Evolutionary conservation across 2,797 vertebrate genomes (phyloP), one percentile per base, ranked within the genome.

Genomic region (Cynopterus sphinx): DNA sequence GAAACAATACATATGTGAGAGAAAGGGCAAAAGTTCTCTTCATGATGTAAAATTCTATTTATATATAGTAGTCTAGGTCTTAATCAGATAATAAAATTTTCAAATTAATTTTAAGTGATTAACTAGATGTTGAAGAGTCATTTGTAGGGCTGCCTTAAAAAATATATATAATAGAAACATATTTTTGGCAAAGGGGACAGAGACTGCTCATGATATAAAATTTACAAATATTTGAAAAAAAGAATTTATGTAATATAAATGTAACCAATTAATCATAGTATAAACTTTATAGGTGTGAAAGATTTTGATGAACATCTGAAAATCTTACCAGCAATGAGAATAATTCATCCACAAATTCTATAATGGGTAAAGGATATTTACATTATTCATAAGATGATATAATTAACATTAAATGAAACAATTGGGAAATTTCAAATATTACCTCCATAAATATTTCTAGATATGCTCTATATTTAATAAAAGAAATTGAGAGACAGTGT

Each of bases 51-150:
- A 88, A n/a, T 83, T 75, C 11, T 36, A 67, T 49, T 89, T 73
- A 43, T 5, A 24, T 57, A 28, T 55, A 89, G 92, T 83, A 92
- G 26, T 24, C 41, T 63, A 74, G 6, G 2, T 71, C 31, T 94
- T 93, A 78, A 90, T 83, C 11, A 46, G n/a, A 79, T 49, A 94
- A 83, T 55, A 15, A 83, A 86, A 46, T 11, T 15, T 90, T 87
- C 6, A 63, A 68, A 55, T 87, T 82, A 85, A 77, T 68, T 73
- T 36, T 85, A 93, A 91, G 67, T 49, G 28, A 79, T 74, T 91
- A 84, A 61, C 6, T 41, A 51, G 59, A 13, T 33, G 55, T 74
- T 63, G 79, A 74, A 49, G 15, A 41, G 5, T 71, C 39, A 71
- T 21, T 63, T 95, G 16, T 53, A 93, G 3, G 22, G 16, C n/a